phyloP scores from a whole-genome alignment of 2,113 vertebrate species.

The Noctilio leporinus region DNA sequence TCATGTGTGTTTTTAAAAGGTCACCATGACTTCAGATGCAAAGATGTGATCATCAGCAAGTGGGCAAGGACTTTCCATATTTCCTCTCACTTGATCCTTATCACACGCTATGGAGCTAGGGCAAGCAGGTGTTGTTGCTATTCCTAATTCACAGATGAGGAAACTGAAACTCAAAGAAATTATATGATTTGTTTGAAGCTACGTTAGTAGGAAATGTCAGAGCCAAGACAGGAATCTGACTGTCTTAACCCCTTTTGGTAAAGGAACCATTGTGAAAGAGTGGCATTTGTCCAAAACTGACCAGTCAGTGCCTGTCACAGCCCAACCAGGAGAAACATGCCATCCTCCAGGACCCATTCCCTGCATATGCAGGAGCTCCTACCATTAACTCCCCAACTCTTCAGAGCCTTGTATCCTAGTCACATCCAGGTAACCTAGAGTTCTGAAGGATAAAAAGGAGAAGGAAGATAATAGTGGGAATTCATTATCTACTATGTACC shows the following conservation, averaged over 20 bases:
- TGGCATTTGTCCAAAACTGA: not conserved
- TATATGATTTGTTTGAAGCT: not conserved
- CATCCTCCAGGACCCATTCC: not conserved
- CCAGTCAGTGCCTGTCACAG: not conserved
- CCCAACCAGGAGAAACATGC: not conserved
- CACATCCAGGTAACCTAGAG: not conserved
- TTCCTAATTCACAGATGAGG: not conserved
- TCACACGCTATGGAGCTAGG: not conserved
- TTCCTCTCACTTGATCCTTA: not conserved
- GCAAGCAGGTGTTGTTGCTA: not conserved
- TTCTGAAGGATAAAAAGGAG: not conserved
- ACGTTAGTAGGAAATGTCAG: not conserved
- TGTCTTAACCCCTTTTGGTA: not conserved
- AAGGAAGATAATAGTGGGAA: not conserved
- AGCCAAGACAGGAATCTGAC: not conserved
- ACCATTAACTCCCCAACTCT: not conserved
- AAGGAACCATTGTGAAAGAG: not conserved
- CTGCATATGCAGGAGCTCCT: not conserved
- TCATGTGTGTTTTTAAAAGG: not conserved
- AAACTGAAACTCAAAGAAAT: not conserved
- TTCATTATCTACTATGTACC: not conserved
- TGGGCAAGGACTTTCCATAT: not conserved
- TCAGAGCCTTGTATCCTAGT: not conserved
- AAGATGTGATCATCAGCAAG: not conserved
- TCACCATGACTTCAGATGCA: not conserved